Base-by-base conservation (phyloP, 2,888 invertebrate genomes). In the Myathropa florea region DNA sequence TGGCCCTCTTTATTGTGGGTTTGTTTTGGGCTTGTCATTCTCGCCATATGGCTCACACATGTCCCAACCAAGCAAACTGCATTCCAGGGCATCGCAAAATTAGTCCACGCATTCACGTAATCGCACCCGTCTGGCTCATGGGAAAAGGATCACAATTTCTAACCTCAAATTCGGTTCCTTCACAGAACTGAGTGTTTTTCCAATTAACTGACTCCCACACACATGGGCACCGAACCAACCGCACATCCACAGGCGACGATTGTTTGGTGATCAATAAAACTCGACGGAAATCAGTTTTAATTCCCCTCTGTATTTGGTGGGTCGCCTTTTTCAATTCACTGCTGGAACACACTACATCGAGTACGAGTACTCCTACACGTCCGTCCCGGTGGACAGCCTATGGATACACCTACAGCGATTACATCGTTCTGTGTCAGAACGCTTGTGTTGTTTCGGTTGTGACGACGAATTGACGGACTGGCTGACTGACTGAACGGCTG, bases 211-310 rank as follows among this genome's bases (percentile, higher is more conserved):
- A 67, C 72, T 55, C 67, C 67, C 61, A 67, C 67, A 23, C 55
- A 64, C 61, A 24, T 4, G 4, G 1, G 2, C 30, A 33, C 6
- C 7, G 30, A n/a, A n/a, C n/a, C n/a, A n/a, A n/a, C n/a, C n/a
- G n/a, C n/a, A n/a, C n/a, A n/a, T n/a, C n/a, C n/a, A n/a, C n/a
- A n/a, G n/a, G n/a, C n/a, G n/a, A n/a, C n/a, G 7, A 46, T 4
- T 7, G 46, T 46, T 46, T 18, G 46, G 46, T n/a, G 46, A 46
- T 46, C 46, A 46, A 46, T 46, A 46, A 46, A 46, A 46, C 18
- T 46, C 7, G 39, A 73, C 80, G 80, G 80, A 81, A 81, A 81
- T 81, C 68, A 67, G 68, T 81, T 75, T 75, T 18, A 68, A 57
- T 75, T 63, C 63, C 57, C 33, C 39, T 59, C 80, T 55, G 55